Conservation (phyloP, 1,140 invertebrate species). For the Sinella curviseta region DNA sequence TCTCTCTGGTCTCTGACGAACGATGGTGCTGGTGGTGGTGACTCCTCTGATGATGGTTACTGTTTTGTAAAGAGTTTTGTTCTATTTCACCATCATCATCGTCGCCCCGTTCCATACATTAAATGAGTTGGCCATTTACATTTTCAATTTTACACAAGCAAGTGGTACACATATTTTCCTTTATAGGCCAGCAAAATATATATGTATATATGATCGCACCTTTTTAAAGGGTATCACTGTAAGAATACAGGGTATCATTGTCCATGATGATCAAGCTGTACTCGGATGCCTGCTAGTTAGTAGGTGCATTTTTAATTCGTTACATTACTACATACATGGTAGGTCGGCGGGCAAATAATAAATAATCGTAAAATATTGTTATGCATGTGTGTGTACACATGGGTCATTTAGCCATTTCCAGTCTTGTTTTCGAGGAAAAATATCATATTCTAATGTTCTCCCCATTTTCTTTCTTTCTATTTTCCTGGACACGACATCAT, state of each 20-base stretch:
- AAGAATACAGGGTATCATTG: neutral
- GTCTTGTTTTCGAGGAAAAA: neutral
- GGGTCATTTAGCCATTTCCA: neutral
- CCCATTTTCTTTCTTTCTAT: no score
- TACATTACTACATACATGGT: neutral
- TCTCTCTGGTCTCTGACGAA: neutral
- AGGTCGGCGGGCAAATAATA: no score
- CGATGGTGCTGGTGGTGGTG: neutral
- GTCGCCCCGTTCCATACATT: neutral
- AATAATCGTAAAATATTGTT: no score
- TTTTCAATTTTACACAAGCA: no score
- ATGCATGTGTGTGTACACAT: neutral
- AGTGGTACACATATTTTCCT: no score
- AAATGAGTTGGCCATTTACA: no score
- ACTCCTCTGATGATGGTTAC: neutral
- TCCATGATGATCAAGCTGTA: no score
- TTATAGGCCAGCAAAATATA: neutral
- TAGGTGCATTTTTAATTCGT: neutral
- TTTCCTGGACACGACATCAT: neutral
- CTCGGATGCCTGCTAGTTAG: no score
- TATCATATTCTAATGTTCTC: neutral
- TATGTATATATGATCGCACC: no score
- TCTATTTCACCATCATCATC: conserved; percentile 9
- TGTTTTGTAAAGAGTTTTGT: neutral
- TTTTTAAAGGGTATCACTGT: neutral